These are phyloP conservation scores for Hassar affinis DNA, from an alignment of 2,113 vertebrate genomes.

Conservation along the genomic window DNA sequence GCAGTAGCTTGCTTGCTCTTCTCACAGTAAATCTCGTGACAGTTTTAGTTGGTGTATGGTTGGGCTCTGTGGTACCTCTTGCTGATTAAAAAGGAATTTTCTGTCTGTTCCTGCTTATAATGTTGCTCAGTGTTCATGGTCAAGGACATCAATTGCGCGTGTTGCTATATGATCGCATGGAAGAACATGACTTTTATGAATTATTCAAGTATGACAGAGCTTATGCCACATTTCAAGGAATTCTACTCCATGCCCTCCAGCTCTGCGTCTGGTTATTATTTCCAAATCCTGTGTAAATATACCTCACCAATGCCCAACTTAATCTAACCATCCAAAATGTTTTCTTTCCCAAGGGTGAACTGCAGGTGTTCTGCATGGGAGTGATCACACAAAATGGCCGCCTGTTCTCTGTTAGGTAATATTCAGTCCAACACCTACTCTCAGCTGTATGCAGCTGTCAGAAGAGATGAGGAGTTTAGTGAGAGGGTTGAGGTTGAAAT, in stretches of 20 bases:
- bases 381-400: slow-evolving; percentile 56
- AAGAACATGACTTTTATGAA: slow-evolving; percentile 28
- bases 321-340: slow-evolving; percentile 19
- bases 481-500: slow-evolving; percentile 47
- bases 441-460: slow-evolving; percentile 41
- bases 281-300: slow-evolving; percentile 32
- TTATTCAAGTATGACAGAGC: slow-evolving; percentile 4
- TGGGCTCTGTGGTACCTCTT: slow-evolving; percentile 61
- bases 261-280: slow-evolving; percentile 28
- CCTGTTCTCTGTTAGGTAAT: slow-evolving; percentile 44
- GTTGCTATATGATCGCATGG: slow-evolving; percentile 53
- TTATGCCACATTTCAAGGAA: slow-evolving; percentile 25
- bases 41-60: slow-evolving; percentile 61
- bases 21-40: slow-evolving; percentile 69
- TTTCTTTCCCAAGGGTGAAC: slow-evolving; percentile 22
- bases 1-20: slow-evolving; percentile 61
- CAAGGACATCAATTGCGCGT: slow-evolving; percentile 58
- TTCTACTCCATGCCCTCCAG: slow-evolving; percentile 22
- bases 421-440: slow-evolving; percentile 27
- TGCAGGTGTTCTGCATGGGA: slow-evolving; percentile 61
- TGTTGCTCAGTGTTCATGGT: slow-evolving; percentile 35
- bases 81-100: slow-evolving; percentile 63
- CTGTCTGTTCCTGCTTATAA: slow-evolving; percentile 64
- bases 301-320: slow-evolving; percentile 21
- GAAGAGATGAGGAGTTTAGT: slow-evolving; percentile 35